Conservation (phyloP, 1,140 invertebrate genomes). For the Tachypleus tridentatus region DNA sequence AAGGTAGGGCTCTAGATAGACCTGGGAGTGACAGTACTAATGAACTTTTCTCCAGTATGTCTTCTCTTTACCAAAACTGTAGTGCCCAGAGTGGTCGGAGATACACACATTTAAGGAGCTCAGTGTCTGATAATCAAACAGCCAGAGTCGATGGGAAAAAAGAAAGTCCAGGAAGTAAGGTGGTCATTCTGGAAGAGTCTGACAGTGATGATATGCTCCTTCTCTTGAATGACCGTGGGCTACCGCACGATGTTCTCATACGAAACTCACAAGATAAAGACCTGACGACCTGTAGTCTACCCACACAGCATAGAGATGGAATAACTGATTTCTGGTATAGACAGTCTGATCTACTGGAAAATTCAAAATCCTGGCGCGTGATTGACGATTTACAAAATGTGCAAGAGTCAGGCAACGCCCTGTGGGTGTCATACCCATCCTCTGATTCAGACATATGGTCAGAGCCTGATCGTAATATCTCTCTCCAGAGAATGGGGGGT, state of each 20-base stretch:
- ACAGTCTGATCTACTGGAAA: background rate
- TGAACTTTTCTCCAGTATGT: too few relatives aligned
- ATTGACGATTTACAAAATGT: background rate
- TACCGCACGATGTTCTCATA: slow-evolving; percentile 13
- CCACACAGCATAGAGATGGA: too few relatives aligned
- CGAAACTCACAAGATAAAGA: background rate
- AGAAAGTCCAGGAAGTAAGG: background rate
- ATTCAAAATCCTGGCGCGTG: background rate
- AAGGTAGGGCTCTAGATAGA: too few relatives aligned
- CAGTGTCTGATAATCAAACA: too few relatives aligned
- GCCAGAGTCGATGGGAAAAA: too few relatives aligned
- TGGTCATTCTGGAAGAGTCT: slow-evolving; percentile 11
- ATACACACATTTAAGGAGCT: too few relatives aligned
- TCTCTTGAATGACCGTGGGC: slow-evolving; percentile 9
- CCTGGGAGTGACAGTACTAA: too few relatives aligned
- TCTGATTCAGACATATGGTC: slow-evolving; percentile 21
- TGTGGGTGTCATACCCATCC: background rate
- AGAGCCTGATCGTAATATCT: slow-evolving; percentile 16
- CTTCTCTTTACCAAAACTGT: too few relatives aligned
- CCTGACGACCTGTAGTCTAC: too few relatives aligned
- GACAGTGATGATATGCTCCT: slow-evolving; percentile 15
- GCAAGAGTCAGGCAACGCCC: background rate
- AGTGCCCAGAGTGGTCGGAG: too few relatives aligned
- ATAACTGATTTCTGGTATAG: too few relatives aligned
- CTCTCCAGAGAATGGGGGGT: slow-evolving; percentile 16